phyloP scores from a whole-genome alignment of 2,888 invertebrate species.

The Pimpla rufipes region DNA sequence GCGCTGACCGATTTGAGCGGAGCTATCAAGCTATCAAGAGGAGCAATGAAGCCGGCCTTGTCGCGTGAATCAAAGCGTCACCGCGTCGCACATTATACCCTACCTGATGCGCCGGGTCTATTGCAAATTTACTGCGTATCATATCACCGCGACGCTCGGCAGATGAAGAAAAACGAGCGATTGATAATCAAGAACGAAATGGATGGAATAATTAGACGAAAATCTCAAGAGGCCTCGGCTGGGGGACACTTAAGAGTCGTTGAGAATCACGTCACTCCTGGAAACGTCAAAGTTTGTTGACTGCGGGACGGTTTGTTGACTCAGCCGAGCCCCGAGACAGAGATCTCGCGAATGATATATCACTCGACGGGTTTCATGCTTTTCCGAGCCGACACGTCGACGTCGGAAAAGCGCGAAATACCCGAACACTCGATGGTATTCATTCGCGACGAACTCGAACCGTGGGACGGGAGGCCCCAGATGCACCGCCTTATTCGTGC shows the following conservation, averaged over 20 bases:
- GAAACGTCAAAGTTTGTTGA: conserved; percentile 44
- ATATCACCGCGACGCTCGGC: not conserved
- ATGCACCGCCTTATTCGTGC: not conserved
- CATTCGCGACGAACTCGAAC: not conserved
- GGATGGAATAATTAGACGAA: not conserved
- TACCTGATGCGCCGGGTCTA: conserved; percentile 18
- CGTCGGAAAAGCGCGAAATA: conserved; percentile 20
- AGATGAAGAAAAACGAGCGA: not conserved
- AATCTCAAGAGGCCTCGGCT: conserved; percentile 62
- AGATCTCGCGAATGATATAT: conserved; percentile 28
- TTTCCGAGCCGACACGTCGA: conserved; percentile 20
- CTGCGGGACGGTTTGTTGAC: conserved; percentile 57
- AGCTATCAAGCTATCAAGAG: conserved; percentile 74
- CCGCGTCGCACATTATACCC: conserved; percentile 13
- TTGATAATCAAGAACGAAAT: not conserved
- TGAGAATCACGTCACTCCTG: conserved; percentile 27
- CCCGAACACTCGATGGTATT: conserved; percentile 15
- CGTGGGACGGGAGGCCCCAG: not conserved
- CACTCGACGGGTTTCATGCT: conserved; percentile 29
- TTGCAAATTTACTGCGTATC: conserved; percentile 38
- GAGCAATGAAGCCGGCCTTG: conserved; percentile 76
- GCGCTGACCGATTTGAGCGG: conserved; percentile 60
- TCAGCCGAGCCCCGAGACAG: conserved; percentile 44
- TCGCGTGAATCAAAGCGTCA: conserved; percentile 67
- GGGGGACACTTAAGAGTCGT: conserved; percentile 58